These are phyloP conservation scores for Sesia apiformis DNA, from an alignment of 2,888 invertebrate genomes.

Conservation along the genomic window DNA sequence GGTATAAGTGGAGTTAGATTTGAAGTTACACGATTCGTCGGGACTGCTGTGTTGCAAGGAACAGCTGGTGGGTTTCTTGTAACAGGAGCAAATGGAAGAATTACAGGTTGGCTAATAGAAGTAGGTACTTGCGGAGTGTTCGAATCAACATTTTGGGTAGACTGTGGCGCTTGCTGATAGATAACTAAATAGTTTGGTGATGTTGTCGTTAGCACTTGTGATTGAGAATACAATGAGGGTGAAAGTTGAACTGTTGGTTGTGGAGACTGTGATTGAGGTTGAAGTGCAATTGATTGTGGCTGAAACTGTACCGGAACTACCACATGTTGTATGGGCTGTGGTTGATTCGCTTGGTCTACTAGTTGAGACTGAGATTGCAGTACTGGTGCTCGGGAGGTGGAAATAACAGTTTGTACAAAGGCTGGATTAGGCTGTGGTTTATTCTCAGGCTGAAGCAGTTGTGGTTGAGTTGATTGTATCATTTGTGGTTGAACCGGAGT, in stretches of 20 bases:
- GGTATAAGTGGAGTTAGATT: neutral
- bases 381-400: neutral
- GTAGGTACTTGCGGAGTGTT: neutral
- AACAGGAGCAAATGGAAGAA: neutral
- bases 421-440: constrained; percentile 1
- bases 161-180: constrained; percentile 35
- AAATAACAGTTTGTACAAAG: neutral
- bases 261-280: neutral
- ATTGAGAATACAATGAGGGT: neutral
- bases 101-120: neutral
- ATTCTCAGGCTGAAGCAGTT: neutral
- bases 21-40: neutral
- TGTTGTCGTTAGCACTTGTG: constrained; percentile 1
- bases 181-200: constrained; percentile 25
- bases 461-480: neutral
- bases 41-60: neutral
- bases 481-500: constrained; percentile 5
- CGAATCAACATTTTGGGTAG: constrained; percentile 9
- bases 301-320: neutral
- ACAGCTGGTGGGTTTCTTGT: neutral
- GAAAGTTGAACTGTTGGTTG: neutral
- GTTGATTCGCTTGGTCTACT: neutral
- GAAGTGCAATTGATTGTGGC: neutral
- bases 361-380: constrained; percentile 3
- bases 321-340: neutral